Evolutionary conservation across 2,113 vertebrate species (phyloP), one percentile per base, ranked within the genome.

Genomic region (Rhadina sibilatrix): DNA sequence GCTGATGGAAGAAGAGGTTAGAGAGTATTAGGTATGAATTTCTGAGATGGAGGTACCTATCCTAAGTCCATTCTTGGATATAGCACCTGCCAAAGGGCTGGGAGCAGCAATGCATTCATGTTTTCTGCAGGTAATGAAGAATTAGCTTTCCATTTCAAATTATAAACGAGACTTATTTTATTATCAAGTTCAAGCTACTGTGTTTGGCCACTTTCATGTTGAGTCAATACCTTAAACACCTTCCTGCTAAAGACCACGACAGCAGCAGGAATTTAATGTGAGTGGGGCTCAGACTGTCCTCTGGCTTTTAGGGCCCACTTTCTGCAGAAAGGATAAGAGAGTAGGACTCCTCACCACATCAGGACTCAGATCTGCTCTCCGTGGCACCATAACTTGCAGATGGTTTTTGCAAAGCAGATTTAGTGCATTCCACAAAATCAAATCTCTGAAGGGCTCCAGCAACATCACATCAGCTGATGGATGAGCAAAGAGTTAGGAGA

Each of bases 271-370:
- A 37, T 64, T 83, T 28, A 61, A 33, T 22, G 22, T 35, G 21
- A 64, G 84, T 23, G 27, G 20, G 14, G 63, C 52, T 20, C 49
- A 47, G n/a, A 12, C 12, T 18, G 5, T 16, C 3, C 33, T 21
- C 49, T 63, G 52, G 6, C 52, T 71, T 87, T 83, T 40, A 30
- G 44, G 25, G 63, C 27, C 11, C 33, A 17, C 33, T 35, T 87
- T 31, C 35, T 35, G 76, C 35, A 78, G 38, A 33, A 70, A 59
- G 30, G 38, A 11, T 12, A 12, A 46, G 61, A 18, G n/a, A 42
- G 46, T 0, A 47, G 37, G 6, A n/a, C 11, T 42, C n/a, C 49
- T 46, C 25, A 7, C 21, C 59, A 23, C 1, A 0, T 18, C 37
- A 66, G 66, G 25, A 53, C 47, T 22, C 21, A 17, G 38, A n/a